A percentile compares a stretch with the other conserved stretches of the same genome.
phyloP scores from a whole-genome alignment of 2,797 vertebrate genomes.

The Perodicticus potto region DNA sequence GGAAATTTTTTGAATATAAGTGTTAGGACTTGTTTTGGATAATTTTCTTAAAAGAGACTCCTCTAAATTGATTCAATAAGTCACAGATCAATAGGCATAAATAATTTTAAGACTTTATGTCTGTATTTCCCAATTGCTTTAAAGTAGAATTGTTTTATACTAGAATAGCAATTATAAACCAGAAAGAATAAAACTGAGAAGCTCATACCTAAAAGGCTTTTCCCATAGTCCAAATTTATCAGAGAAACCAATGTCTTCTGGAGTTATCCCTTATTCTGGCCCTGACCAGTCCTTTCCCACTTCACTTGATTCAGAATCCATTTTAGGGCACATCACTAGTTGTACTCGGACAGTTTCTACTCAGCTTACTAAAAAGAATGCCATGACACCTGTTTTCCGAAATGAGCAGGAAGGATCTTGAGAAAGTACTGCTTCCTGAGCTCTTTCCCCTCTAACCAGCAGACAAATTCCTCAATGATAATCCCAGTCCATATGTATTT shows the following conservation, averaged over 20 bases:
- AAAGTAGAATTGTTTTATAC: not conserved
- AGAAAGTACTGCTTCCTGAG: not conserved
- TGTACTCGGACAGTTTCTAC: not conserved
- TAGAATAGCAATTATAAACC: not conserved
- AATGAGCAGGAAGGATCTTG: not conserved
- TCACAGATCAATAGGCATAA: not conserved
- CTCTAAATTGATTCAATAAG: not conserved
- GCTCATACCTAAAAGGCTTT: not conserved
- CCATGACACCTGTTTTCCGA: rapidly evolving
- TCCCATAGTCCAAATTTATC: not conserved
- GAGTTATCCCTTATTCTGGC: not conserved
- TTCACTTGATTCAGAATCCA: not conserved
- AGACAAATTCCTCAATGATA: not conserved
- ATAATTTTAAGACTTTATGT: not conserved
- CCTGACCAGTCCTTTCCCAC: not conserved
- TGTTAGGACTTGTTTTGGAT: not conserved
- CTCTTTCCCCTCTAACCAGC: not conserved
- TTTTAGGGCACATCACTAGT: not conserved
- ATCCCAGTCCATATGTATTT: not conserved
- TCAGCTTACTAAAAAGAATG: not conserved
- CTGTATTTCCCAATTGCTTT: not conserved
- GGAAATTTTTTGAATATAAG: not conserved
- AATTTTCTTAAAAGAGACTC: not conserved
- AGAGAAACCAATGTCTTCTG: not conserved
- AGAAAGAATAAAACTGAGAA: not conserved